Evolutionary conservation across 2,113 vertebrate species (phyloP), one percentile per base, ranked within the genome.

Genomic region (Cepphus grylle): DNA sequence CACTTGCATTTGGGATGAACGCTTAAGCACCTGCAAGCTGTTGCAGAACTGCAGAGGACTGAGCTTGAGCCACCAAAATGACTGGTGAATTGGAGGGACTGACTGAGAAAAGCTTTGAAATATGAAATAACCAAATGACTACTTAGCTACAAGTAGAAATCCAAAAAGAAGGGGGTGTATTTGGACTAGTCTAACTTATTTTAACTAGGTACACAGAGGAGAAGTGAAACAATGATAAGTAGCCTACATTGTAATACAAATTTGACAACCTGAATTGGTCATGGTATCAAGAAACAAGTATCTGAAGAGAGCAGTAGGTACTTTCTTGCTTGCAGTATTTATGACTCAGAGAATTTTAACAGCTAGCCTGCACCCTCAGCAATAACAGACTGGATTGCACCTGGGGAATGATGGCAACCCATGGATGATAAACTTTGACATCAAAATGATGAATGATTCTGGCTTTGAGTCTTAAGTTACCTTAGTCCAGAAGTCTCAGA

Each of bases 1-100:
- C 94, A 38, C 73, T 97, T 97, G 70, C 97, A 97, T 73, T 92
- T 98, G 90, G 95, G 86, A 79, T 98, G 90, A 98, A 81, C 34
- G 15, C 15, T 49, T 69, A 43, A 55, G 34, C 66, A 91, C 32
- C 29, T 80, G 49, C 50, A 65, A 70, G 29, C 34, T 92, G 71
- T 69, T 85, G 81, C 74, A 86, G 81, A 96, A 70, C n/a, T 71
- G 66, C 71, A 88, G 74, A 86, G 73, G 62, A 86, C 59, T 94
- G 88, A 94, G 82, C 85, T 91, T 74, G 81, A 97, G 80, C 52
- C 65, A 89, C 50, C 79, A 84, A 86, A 94, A 81, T 65, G 78
- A 93, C 52, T 14, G 61, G 63, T 55, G 40, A 96, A 71, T 92
- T 94, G 89, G 92, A 96, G 85, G 77, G 84, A 85, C 61, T 79